A percentile compares a stretch with the other conserved stretches of the same genome.
phyloP scores from a whole-genome alignment of 2,888 invertebrate genomes.

The Seladonia tumulorum region DNA sequence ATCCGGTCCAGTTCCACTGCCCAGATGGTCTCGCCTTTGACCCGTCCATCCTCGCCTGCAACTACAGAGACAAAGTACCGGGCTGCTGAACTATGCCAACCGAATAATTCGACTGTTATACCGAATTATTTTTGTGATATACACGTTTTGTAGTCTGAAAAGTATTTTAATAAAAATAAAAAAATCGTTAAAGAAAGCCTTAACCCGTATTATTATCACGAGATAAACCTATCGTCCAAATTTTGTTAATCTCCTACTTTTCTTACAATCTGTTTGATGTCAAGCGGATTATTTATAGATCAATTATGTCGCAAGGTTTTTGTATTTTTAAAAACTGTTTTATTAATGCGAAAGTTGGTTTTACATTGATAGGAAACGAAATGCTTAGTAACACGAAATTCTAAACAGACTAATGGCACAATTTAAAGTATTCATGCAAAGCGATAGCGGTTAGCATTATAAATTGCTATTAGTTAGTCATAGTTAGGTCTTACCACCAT shows the following conservation, averaged over 20 bases:
- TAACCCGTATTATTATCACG: not conserved
- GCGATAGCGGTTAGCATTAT: not conserved
- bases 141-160: not conserved
- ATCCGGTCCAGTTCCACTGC: constrained; percentile 77
- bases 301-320: not conserved
- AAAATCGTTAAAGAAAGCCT: not conserved
- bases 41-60: constrained; percentile 79
- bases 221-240: not conserved
- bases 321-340: not conserved
- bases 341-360: not conserved
- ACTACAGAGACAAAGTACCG: constrained; percentile 75
- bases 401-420: not conserved
- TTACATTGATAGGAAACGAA: not conserved
- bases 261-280: not conserved
- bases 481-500: not conserved
- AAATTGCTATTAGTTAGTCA: not conserved
- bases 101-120: not conserved
- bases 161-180: not conserved
- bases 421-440: not conserved
- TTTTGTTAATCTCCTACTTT: not conserved
- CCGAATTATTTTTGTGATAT: not conserved
- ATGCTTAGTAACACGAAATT: not conserved
- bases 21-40: constrained; percentile 83
- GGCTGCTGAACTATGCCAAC: constrained; percentile 28
- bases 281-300: not conserved